Base-by-base conservation (phyloP, 2,113 vertebrate species). In the Nibea coibor region DNA sequence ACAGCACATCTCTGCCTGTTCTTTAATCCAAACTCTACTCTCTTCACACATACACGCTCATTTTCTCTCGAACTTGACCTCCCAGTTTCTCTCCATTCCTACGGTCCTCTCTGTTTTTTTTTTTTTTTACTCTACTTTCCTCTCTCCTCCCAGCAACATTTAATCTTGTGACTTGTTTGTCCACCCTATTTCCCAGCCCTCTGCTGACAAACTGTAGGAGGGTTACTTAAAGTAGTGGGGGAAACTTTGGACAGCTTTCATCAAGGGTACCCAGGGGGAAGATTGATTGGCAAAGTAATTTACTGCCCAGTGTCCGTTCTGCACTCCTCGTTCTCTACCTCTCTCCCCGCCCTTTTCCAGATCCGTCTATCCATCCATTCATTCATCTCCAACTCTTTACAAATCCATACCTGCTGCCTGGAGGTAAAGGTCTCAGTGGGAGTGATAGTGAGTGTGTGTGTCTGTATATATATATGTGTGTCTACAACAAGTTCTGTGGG, bases 221-320 rank as follows among this genome's bases (percentile, higher is more conserved):
- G 91, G 91, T 92, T 93, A 92, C 92, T 93, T 88, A 93, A 91
- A 93, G 91, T 78, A 80, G 83, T 47, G 48, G 72, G 85, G 84
- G 81, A 87, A 93, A 93, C 89, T 94, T 95, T 94, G 88, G 91
- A 93, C 89, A 92, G 91, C 82, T 92, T 93, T 94, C 93, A 93
- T 94, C 90, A 90, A 72, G 89, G 43, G 66, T 78, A 87, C 84
- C 84, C 82, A 75, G 87, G 81, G 88, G 90, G 80, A 90, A 91
- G 93, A 95, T 95, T 95, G 95, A 95, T 94, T 95, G 94, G 94
- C 93, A 94, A 92, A 89, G 91, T 94, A 93, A 95, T 95, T 95
- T 95, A 93, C 90, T 93, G 88, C 89, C 81, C 90, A 91, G 83
- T 91, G 89, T 91, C 94, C 89, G 22, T 75, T 85, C 75, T 82